A percentile compares a stretch with the other conserved stretches of the same genome.
These are phyloP conservation scores for Uromys caudimaculatus DNA, from an alignment of 2,797 vertebrate species.

Conservation along the genomic window DNA sequence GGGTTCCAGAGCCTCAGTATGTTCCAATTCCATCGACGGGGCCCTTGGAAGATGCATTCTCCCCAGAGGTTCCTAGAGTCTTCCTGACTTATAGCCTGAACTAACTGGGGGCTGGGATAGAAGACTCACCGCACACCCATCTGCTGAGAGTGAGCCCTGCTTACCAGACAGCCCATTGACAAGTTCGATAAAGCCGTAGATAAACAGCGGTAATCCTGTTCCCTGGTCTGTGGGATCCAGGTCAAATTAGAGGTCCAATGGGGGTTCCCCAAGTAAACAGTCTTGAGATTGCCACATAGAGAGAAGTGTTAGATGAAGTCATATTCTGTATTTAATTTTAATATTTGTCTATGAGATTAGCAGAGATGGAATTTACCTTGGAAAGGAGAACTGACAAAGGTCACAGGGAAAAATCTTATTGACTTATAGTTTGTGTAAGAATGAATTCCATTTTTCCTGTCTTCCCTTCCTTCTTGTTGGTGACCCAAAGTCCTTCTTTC, in stretches of 20 bases:
- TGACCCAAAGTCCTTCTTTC: neutral
- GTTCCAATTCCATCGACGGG: neutral
- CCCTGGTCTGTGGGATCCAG: conserved; percentile 53
- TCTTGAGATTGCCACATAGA: conserved; percentile 78
- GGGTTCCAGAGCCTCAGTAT: neutral
- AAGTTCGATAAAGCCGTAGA: conserved; percentile 84
- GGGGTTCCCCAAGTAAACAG: conserved; percentile 75
- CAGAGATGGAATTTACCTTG: conserved; percentile 87
- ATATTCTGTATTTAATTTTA: conserved; percentile 85
- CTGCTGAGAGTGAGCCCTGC: conserved; percentile 48
- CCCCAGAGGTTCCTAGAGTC: neutral
- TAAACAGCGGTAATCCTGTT: conserved; percentile 77
- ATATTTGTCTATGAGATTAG: conserved; percentile 86
- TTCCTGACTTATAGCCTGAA: conserved; percentile 30
- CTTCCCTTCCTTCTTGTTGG: neutral
- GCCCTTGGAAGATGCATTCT: neutral
- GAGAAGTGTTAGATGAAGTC: conserved; percentile 83
- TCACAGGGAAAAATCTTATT: conserved; percentile 64
- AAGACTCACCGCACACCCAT: conserved; percentile 20
- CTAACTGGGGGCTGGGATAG: conserved; percentile 5
- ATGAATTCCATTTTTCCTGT: conserved; percentile 54
- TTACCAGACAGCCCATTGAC: conserved; percentile 69
- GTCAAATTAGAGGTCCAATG: conserved; percentile 21
- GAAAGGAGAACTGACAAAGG: conserved; percentile 79
- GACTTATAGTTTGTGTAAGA: conserved; percentile 76